Evolutionary conservation across 1,140 invertebrate species (phyloP), one percentile per base, ranked within the genome.

Genomic region (Solen grandis): DNA sequence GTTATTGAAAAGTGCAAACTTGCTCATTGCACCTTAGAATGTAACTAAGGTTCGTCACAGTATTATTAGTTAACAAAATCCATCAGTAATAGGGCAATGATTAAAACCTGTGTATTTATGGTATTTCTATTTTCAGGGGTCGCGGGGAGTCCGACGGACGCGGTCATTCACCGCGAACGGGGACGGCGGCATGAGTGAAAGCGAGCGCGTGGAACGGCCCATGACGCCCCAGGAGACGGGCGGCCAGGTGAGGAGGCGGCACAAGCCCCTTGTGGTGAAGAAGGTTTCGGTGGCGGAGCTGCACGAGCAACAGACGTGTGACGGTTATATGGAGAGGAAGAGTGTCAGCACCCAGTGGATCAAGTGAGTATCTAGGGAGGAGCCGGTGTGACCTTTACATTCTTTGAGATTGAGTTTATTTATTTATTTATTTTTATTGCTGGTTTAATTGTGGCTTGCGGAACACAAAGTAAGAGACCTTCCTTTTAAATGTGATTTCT

Each of bases 181-280:
- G 0, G 54, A 59, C 27, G 29, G 27, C 10, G 29, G 29, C 22
- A 79, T 69, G 55, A 50, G 55, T 16, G 55, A 41, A 10, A 19
- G 5, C 0, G 73, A 76, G n/a, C 10, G 72, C 50, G 57, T 60
- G 22, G 16, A 65, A 10, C 36, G 63, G 19, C 33, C 55, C 33
- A 16, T 36, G 36, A 62, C 70, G 5, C 54, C 55, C 10, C 59
- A 52, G 19, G 62, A 72, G 36, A 63, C 36, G 22, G 16, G 27
- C 3, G n/a, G 55, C n/a, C 62, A 36, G 10, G 5, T 57, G 5
- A 55, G 81, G 33, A 82, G 77, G 50, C 70, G 70, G 1, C 81
- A 82, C 31, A 82, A 82, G 55, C 73, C 81, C 8, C 59, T 82
- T 3, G 60, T 77, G 1, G 81, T 82, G 14, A 82, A 77, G 68